Conservation (phyloP, 1,140 invertebrate genomes). For the Drosophila nannoptera region DNA sequence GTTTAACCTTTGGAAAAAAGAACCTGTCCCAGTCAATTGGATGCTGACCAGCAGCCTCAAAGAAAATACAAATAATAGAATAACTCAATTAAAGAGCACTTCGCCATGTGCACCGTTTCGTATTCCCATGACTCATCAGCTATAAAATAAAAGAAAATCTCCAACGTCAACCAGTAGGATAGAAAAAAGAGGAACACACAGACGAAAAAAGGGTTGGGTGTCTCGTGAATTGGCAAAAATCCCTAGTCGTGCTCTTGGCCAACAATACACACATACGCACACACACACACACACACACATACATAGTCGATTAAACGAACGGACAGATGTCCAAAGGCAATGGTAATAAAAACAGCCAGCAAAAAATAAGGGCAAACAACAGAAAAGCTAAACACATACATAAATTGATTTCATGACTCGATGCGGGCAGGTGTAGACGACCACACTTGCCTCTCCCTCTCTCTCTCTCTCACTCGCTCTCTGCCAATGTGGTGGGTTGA, state of each 20-base stretch:
- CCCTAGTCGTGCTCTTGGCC: conserved; percentile 22
- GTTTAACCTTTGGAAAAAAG: not conserved
- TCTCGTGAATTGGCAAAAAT: conserved; percentile 45
- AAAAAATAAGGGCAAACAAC: conserved; percentile 28
- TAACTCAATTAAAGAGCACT: conserved; percentile 3
- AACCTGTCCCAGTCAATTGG: not conserved
- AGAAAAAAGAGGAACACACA: conserved; percentile 27
- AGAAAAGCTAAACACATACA: conserved; percentile 55
- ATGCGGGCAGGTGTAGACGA: conserved; percentile 18
- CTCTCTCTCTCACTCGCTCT: no score
- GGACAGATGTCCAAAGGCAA: conserved; percentile 28
- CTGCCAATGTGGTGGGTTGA: no score
- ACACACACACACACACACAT: not conserved
- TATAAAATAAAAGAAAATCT: conserved; percentile 10
- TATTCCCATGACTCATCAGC: conserved; percentile 39
- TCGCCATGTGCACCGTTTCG: not conserved
- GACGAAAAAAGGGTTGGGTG: conserved; percentile 20
- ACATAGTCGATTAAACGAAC: not conserved
- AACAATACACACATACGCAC: conserved; percentile 3
- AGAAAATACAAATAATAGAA: conserved; percentile 13
- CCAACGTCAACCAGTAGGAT: conserved; percentile 2
- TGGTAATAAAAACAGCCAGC: conserved; percentile 28
- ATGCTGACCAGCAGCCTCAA: not conserved
- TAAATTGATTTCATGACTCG: conserved; percentile 68
- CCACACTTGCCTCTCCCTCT: not conserved